These are phyloP conservation scores for Monochamus saltuarius DNA, from an alignment of 1,140 invertebrate genomes.

Conservation along the genomic window DNA sequence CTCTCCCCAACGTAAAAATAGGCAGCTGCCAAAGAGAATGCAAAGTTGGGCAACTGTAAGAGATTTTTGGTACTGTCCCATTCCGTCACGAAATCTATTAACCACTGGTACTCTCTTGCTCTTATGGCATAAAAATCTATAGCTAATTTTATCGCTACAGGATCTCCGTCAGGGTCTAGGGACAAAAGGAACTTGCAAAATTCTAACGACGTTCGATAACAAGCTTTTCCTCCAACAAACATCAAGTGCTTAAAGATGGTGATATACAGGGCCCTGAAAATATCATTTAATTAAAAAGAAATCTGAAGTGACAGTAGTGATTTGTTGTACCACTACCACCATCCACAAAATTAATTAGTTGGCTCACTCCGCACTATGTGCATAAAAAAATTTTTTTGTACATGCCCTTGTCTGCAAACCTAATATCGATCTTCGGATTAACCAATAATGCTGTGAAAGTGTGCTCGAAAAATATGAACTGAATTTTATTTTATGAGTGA, in stretches of 20 bases:
- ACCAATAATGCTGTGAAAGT: too few species aligned
- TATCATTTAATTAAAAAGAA: slow-evolving; percentile 1
- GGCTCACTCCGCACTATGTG: too few species aligned
- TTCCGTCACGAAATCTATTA: slow-evolving; percentile 69
- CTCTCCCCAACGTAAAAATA: slow-evolving; percentile 61
- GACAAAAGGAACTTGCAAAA: slow-evolving; percentile 75
- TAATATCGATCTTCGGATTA: too few species aligned
- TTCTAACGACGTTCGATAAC: slow-evolving; percentile 79
- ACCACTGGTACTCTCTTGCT: slow-evolving; percentile 80
- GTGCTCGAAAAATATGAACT: too few species aligned
- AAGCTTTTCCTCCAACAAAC: slow-evolving; percentile 77
- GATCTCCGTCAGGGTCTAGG: slow-evolving; percentile 82
- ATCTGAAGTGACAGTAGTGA: too few species aligned
- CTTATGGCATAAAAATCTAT: slow-evolving; percentile 88
- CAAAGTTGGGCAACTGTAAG: slow-evolving; percentile 83
- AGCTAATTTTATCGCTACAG: slow-evolving; percentile 75
- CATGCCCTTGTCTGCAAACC: too few species aligned
- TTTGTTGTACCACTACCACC: too few species aligned
- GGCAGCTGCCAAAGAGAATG: slow-evolving; percentile 80
- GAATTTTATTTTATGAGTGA: too few species aligned
- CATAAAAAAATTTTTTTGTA: too few species aligned
- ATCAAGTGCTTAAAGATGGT: slow-evolving; percentile 83
- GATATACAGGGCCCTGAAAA: slow-evolving; percentile 74
- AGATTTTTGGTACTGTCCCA: slow-evolving; percentile 71
- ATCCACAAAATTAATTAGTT: too few species aligned